Evolutionary conservation across 2,888 invertebrate species (phyloP).

Genomic region (Polyploca ridens): DNA sequence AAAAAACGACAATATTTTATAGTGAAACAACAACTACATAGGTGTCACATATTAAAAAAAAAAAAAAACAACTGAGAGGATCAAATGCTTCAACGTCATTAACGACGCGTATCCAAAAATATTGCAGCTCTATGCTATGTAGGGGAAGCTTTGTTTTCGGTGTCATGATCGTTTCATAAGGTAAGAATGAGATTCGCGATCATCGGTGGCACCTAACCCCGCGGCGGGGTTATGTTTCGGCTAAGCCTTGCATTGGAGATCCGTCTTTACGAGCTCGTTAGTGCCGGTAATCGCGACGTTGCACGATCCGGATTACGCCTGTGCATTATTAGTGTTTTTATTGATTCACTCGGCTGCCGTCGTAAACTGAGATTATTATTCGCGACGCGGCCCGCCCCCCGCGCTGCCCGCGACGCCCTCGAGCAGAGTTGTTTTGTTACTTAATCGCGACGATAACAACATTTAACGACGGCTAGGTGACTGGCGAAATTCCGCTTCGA

Average conservation of each 20-base stretch:
- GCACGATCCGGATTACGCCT: constrained; percentile 81
- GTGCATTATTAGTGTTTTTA: constrained; percentile 85
- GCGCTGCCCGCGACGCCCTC: constrained; percentile 51
- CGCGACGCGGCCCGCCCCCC: constrained; percentile 63
- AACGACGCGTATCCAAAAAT: not conserved
- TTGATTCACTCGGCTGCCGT: constrained; percentile 84
- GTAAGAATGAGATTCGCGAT: constrained; percentile 27
- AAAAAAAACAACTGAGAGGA: not conserved
- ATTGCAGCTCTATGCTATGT: not conserved
- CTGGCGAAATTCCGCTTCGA: constrained; percentile 83
- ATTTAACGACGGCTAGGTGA: constrained; percentile 84
- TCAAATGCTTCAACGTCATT: not conserved
- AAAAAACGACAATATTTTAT: too few species aligned
- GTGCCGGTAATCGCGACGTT: constrained; percentile 80
- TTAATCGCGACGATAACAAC: constrained; percentile 84
- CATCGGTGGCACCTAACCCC: constrained; percentile 32
- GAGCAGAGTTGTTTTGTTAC: constrained; percentile 81
- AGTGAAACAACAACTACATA: not conserved
- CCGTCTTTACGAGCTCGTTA: constrained; percentile 83
- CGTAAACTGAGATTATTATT: constrained; percentile 85
- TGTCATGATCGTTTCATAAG: constrained; percentile 19
- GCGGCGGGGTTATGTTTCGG: constrained; percentile 55
- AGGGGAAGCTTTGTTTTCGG: not conserved
- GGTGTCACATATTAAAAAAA: not conserved
- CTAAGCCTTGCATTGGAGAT: constrained; percentile 80